Percentiles rank a stretch among this genome's conserved stretches.
Evolutionary conservation across 1,140 invertebrate genomes (phyloP).

Genomic region (Hormaphis cornu): DNA sequence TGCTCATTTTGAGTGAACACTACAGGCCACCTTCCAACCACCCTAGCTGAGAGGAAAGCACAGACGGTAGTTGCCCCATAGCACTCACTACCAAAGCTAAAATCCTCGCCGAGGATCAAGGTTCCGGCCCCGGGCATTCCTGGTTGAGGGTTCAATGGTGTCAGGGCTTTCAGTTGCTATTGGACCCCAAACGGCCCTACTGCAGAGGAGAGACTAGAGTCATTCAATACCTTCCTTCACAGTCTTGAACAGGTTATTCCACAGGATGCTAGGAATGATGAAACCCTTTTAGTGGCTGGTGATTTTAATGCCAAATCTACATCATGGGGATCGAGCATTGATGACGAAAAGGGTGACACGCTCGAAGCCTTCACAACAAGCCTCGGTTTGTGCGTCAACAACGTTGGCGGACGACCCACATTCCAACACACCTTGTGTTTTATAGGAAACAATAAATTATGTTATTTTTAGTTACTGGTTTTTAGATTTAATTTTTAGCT

Average conservation of each 20-base stretch:
- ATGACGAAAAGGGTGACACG: neutral
- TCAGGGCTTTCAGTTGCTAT: neutral
- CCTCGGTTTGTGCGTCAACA: neutral
- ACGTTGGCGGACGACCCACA: too few relatives aligned
- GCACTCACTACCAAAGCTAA: neutral
- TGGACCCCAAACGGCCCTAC: neutral
- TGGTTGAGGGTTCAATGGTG: neutral
- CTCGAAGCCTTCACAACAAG: neutral
- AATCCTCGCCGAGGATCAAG: neutral
- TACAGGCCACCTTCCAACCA: neutral
- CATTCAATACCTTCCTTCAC: neutral
- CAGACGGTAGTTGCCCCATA: neutral
- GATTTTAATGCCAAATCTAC: neutral
- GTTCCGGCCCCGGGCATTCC: neutral
- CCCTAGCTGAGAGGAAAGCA: neutral
- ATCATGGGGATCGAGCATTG: neutral
- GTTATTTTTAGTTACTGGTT: too few relatives aligned
- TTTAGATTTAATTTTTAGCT: too few relatives aligned
- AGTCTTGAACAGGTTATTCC: neutral
- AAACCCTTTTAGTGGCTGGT: neutral
- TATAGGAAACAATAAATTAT: too few relatives aligned
- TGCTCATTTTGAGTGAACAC: neutral
- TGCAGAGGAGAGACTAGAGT: neutral
- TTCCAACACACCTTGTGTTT: too few relatives aligned
- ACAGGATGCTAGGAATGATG: neutral